Base-by-base conservation (phyloP, 2,888 invertebrate species). In the Hecatera dysodea region DNA sequence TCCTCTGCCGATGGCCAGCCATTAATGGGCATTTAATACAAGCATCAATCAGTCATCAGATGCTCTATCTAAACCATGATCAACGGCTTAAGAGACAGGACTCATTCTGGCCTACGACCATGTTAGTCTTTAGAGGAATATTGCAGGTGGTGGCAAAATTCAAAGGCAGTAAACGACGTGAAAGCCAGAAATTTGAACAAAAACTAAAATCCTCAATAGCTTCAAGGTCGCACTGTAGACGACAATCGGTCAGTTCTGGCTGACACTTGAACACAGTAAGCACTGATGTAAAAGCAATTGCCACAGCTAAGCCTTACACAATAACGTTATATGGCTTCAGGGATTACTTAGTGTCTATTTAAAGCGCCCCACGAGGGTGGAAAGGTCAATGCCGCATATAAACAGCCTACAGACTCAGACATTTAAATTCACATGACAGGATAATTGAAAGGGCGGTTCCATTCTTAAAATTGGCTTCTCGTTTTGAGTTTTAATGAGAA, bases 261-360 rank as follows among this genome's bases (percentile, higher is more conserved):
- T 27, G 5, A 36, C 46, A 73, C 59, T 59, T 66, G 15, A 42
- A 24, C 22, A 60, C 61, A 53, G 33, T 69, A 42, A 53, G 33
- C 11, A 4, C 8, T 11, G 22, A n/a, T 62, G 15, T 72, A 15
- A 66, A 56, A 64, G 15, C 59, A 55, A 77, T 72, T 64, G 53
- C 36, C 27, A 17, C 53, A 52, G 59, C 59, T 72, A 67, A 66
- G 36, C 72, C 53, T 67, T n/a, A 33, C 70, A 52, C 22, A 50
- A 61, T 44, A 67, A 29, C 6, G 6, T 36, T 42, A 33, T 6
- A 63, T n/a, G 76, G 77, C 72, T 77, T 73, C 73, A 73, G 63
- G 67, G 39, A 60, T 61, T 68, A 77, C 77, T 64, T 72, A 55
- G 33, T 27, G 46, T 39, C 60, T 77, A 67, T 77, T 61, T 64